Evolutionary conservation across 2,113 vertebrate genomes (phyloP).

Genomic region (Mustela lutreola): DNA sequence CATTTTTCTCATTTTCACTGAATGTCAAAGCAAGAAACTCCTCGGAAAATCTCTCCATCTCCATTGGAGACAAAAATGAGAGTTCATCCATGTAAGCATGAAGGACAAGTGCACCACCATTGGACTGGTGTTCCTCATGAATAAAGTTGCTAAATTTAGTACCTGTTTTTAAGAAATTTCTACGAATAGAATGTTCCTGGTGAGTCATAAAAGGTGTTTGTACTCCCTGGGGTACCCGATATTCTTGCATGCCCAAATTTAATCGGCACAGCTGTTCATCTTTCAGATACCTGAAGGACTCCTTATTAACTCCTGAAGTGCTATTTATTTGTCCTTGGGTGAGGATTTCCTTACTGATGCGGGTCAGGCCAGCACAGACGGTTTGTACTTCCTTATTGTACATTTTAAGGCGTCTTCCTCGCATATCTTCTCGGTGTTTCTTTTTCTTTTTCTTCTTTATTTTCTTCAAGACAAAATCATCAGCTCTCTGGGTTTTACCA

Average conservation of each 20-base stretch:
- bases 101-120: conserved; percentile 95
- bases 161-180: conserved; percentile 94
- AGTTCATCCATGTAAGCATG: conserved; percentile 98
- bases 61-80: conserved; percentile 93
- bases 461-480: conserved; percentile 95
- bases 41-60: conserved; percentile 95
- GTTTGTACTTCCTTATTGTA: conserved; percentile 98
- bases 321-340: conserved; percentile 87
- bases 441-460: conserved; percentile 98
- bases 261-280: conserved; percentile 90
- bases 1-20: conserved; percentile 93
- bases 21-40: conserved; percentile 97
- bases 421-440: conserved; percentile 94
- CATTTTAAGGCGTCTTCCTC: conserved; percentile 91
- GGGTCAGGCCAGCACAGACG: conserved; percentile 90
- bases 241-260: conserved; percentile 89
- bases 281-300: conserved; percentile 90
- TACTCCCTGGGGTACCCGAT: conserved; percentile 90
- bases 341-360: conserved; percentile 84
- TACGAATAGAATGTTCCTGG: conserved; percentile 96
- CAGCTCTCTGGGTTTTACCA: conserved; percentile 91
- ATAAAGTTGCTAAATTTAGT: conserved; percentile 94
- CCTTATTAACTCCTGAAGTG: conserved; percentile 87
- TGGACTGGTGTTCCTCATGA: conserved; percentile 97
- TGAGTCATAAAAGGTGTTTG: conserved; percentile 94